Evolutionary conservation across 2,888 invertebrate genomes (phyloP).

Genomic region (Acheta domesticus): DNA sequence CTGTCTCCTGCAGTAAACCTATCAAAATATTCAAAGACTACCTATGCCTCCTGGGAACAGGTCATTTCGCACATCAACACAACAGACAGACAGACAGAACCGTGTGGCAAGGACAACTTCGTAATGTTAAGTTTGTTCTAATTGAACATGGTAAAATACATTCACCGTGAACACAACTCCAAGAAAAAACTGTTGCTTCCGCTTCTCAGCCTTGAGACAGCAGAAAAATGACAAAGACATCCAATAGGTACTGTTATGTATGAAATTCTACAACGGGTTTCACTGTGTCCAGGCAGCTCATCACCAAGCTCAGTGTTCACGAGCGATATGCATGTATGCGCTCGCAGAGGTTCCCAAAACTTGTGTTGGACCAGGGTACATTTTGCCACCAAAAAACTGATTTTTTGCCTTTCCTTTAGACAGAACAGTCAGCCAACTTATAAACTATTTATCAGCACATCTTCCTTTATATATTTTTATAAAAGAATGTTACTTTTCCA

Average conservation of each 20-base stretch:
- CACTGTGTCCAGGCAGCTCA: conserved; percentile 6
- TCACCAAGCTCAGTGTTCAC: neutral
- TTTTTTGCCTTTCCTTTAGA: conserved; percentile 22
- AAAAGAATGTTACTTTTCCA: conserved; percentile 32
- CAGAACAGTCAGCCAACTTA: conserved; percentile 28
- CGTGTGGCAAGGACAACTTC: conserved; percentile 32
- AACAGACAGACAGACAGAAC: conserved; percentile 28
- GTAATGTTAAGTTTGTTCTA: conserved; percentile 29
- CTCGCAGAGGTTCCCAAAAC: conserved; percentile 19
- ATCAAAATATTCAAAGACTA: conserved; percentile 30
- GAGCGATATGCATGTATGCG: neutral
- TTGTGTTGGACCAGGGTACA: conserved; percentile 24
- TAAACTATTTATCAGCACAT: conserved; percentile 31
- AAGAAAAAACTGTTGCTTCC: conserved; percentile 23
- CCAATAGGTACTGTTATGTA: conserved; percentile 32
- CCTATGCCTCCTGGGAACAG: conserved; percentile 23
- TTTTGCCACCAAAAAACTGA: conserved; percentile 28
- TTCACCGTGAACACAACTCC: conserved; percentile 29
- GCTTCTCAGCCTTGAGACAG: conserved; percentile 18
- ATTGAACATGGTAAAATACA: conserved; percentile 33
- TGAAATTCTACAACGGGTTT: conserved; percentile 32
- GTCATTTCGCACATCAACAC: conserved; percentile 31
- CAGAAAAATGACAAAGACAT: conserved; percentile 25
- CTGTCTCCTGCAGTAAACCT: conserved; percentile 28
- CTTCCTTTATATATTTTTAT: conserved; percentile 22